Percentiles rank a stretch among this genome's conserved stretches.
phyloP scores from a whole-genome alignment of 2,797 vertebrate species.

The Taeniopygia guttata region DNA sequence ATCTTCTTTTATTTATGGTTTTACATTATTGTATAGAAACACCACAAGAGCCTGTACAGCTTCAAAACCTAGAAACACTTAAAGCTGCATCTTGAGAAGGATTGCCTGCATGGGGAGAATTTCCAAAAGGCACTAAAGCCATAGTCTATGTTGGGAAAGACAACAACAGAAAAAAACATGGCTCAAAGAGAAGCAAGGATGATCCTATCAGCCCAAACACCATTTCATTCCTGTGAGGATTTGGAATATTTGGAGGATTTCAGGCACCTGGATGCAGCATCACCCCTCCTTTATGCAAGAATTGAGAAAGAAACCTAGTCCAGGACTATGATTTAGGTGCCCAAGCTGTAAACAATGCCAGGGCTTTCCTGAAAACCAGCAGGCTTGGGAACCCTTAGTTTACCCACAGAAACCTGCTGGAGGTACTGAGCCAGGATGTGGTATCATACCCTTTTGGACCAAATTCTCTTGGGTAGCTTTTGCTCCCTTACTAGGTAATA shows the following conservation, averaged over 20 bases:
- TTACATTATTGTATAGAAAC: background rate
- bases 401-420: background rate
- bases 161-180: background rate
- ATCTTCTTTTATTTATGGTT: background rate
- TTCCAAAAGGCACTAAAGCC: background rate
- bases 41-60: background rate
- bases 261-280: background rate
- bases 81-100: background rate
- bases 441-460: background rate
- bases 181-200: background rate
- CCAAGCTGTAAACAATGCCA: background rate
- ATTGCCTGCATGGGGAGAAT: background rate
- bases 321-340: background rate
- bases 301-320: background rate
- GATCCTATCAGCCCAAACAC: background rate
- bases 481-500: background rate
- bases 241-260: background rate
- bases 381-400: background rate
- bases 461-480: background rate
- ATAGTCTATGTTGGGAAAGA: background rate
- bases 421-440: background rate
- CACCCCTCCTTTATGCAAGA: background rate
- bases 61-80: background rate
- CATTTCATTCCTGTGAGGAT: background rate
- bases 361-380: background rate